Evolutionary conservation across 2,888 invertebrate species (phyloP).

Genomic region (Epinotia bilunana): DNA sequence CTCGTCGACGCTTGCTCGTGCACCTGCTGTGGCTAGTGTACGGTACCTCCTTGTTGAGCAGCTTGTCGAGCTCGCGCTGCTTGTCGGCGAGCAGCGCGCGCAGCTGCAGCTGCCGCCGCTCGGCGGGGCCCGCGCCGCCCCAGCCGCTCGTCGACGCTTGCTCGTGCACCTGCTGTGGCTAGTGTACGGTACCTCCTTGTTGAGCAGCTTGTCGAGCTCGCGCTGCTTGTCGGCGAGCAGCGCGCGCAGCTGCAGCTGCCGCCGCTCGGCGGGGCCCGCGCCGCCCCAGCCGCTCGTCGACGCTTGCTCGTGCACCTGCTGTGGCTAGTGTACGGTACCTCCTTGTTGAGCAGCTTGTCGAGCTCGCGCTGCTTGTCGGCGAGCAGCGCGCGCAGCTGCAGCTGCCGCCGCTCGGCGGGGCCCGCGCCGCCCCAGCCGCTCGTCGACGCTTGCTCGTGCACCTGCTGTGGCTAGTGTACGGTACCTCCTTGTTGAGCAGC

Average conservation of each 20-base stretch:
- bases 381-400: slow-evolving; percentile 83
- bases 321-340: slow-evolving; percentile 58
- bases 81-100: slow-evolving; percentile 86
- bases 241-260: slow-evolving; percentile 82
- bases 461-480: not conserved
- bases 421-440: not conserved
- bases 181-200: slow-evolving; percentile 80
- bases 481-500: slow-evolving; percentile 86
- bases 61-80: slow-evolving; percentile 86
- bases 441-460: not conserved
- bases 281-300: not conserved
- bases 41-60: slow-evolving; percentile 86
- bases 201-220: slow-evolving; percentile 87
- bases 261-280: slow-evolving; percentile 73
- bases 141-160: not conserved
- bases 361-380: slow-evolving; percentile 87
- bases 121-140: slow-evolving; percentile 61
- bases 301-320: not conserved
- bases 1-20: not conserved
- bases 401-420: slow-evolving; percentile 81
- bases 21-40: not conserved
- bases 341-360: slow-evolving; percentile 87
- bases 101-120: slow-evolving; percentile 82
- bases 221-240: slow-evolving; percentile 86
- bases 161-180: not conserved